Base-by-base conservation (phyloP, 92 coral and sea anemone genomes). In the Actinernus sp. region DNA sequence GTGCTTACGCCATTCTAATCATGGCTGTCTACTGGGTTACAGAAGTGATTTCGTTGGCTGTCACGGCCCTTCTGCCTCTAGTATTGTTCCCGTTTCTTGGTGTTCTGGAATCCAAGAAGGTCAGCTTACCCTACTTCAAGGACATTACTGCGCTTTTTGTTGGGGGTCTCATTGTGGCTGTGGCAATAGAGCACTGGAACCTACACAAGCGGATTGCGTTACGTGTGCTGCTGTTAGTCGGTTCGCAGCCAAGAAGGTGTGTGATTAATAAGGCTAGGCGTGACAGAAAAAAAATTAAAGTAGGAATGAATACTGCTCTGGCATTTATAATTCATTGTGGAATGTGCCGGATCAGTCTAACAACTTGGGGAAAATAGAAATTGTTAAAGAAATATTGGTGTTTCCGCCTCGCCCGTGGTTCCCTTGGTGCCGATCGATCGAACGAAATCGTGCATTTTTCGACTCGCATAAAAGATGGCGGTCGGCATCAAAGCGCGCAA, bases 21-120 rank as follows among this genome's bases (percentile, higher is more conserved):
- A 94, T 94, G 98, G 98, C 97, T 10, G 76, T 90, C 39, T 94
- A 86, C 74, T 94, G 98, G 98, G 93, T 94, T 25, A 90, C 98
- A 2, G 98, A 94, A 46, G 98, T 90, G 5, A 88, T 92, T 24
- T 87, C 92, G 19, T 84, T 94, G 45, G 98, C 97, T 3, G 98
- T 94, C 33, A 94, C 98, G 13, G 85, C 97, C 17, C 85, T 94
- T 12, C 71, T 94, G 8, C 98, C 98, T 1, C 57, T 94, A 50
- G 87, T 94, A 20, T 70, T 94, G 20, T 94, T 94, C 56, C 98
- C 98, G 14, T 13, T 91, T 41, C 77, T 94, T 73, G 98, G 98
- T 14, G 98, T 94, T 74, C 92, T 94, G 41, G 93, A 84, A 3
- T 88, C 98, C 21, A 90, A 94, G 57, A 59, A 87, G 19, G 92